Evolutionary conservation across 1,140 invertebrate species (phyloP).

Genomic region (Schlechtendalia chinensis): DNA sequence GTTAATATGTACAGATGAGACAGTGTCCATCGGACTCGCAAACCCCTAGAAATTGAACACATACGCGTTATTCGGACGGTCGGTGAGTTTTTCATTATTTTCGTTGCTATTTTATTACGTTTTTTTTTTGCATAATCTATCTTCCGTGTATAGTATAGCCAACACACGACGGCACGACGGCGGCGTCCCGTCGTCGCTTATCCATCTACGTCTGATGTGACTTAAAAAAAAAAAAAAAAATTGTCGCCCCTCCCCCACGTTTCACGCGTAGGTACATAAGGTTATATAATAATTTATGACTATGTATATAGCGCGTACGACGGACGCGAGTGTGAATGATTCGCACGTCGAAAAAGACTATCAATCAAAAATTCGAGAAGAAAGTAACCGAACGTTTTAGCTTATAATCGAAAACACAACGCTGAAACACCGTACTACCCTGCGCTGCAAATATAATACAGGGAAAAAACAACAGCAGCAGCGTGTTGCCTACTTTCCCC

Average conservation of each 20-base stretch:
- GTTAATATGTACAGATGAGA: too few relatives aligned
- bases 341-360: constrained; percentile 19
- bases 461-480: neutral
- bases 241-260: neutral
- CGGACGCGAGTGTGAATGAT: constrained; percentile 18
- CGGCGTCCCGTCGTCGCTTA: constrained; percentile 6
- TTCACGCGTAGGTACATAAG: neutral
- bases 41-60: neutral
- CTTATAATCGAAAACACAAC: constrained; percentile 34
- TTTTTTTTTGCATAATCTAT: constrained; percentile 24
- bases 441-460: too few relatives aligned
- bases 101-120: constrained; percentile 12
- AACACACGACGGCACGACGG: neutral
- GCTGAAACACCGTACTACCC: too few relatives aligned
- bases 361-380: constrained; percentile 21
- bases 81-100: neutral
- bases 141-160: neutral
- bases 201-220: constrained; percentile 18
- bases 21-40: neutral
- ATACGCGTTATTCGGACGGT: neutral
- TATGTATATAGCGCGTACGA: neutral
- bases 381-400: constrained; percentile 21
- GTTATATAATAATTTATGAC: constrained; percentile 14
- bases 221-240: constrained; percentile 45
- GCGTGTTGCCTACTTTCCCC: neutral